Conservation (phyloP, 1,140 invertebrate genomes). For the Melitaea cinxia region DNA sequence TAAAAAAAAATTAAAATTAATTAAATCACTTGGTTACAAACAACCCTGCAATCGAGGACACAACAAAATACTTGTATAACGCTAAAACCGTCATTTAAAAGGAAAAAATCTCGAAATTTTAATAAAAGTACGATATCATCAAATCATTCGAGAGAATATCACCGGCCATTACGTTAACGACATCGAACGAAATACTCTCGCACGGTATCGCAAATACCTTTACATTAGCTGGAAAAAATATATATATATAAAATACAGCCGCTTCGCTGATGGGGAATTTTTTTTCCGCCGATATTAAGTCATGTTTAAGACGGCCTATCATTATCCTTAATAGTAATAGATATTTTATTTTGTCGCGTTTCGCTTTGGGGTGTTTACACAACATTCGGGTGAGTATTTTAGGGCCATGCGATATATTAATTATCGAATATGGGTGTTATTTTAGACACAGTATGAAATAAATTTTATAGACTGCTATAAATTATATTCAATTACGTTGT, state of each 20-base stretch:
- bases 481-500: too few species aligned
- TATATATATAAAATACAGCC: slow-evolving; percentile 46
- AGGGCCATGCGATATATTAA: slow-evolving; percentile 14
- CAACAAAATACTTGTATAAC: neutral
- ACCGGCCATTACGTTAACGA: slow-evolving; percentile 45
- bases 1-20: too few species aligned
- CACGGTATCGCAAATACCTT: slow-evolving; percentile 53
- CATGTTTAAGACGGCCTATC: slow-evolving; percentile 77
- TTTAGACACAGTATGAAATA: neutral
- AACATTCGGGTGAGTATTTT: slow-evolving; percentile 56
- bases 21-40: too few species aligned
- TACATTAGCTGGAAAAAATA: slow-evolving; percentile 52
- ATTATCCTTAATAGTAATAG: slow-evolving; percentile 81
- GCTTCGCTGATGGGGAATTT: slow-evolving; percentile 68
- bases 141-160: slow-evolving; percentile 42
- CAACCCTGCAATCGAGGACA: too few species aligned
- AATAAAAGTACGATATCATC: slow-evolving; percentile 41
- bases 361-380: slow-evolving; percentile 70
- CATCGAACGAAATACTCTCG: slow-evolving; percentile 37
- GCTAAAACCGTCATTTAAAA: neutral
- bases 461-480: too few species aligned
- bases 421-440: neutral
- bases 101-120: neutral
- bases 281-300: slow-evolving; percentile 80
- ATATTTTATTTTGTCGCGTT: slow-evolving; percentile 80